Evolutionary conservation across 2,888 invertebrate genomes (phyloP).

Genomic region (Notodromas monacha): DNA sequence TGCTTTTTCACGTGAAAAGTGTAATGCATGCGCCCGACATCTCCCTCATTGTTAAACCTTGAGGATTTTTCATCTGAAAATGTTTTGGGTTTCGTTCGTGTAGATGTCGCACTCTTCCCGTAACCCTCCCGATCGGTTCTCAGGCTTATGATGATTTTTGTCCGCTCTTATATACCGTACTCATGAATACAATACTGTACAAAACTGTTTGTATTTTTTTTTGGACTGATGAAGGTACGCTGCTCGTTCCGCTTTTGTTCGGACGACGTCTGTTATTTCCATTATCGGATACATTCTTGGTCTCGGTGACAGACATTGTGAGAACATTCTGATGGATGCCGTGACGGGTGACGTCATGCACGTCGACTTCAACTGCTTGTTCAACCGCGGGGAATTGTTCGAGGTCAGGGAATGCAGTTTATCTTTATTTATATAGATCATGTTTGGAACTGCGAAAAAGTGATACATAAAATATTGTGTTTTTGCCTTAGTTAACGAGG

Average conservation of each 20-base stretch:
- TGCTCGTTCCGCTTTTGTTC: slow-evolving; percentile 55
- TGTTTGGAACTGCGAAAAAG: not conserved
- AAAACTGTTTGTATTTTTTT: not conserved
- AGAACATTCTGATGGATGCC: slow-evolving; percentile 74
- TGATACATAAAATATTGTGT: not conserved
- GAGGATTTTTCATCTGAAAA: no score
- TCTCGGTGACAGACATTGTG: slow-evolving; percentile 73
- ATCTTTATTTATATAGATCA: slow-evolving; percentile 6
- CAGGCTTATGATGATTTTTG: no score
- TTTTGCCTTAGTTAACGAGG: not conserved
- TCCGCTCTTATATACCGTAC: no score
- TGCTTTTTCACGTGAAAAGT: no score
- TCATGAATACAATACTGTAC: no score
- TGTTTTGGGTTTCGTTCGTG: no score
- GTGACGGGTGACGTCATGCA: slow-evolving; percentile 76
- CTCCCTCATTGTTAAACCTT: no score
- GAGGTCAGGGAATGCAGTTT: no score
- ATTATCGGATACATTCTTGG: slow-evolving; percentile 80
- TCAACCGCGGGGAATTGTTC: slow-evolving; percentile 58
- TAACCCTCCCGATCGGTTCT: no score
- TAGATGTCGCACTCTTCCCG: slow-evolving; percentile 9
- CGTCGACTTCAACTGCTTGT: slow-evolving; percentile 90
- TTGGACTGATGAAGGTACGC: slow-evolving; percentile 31
- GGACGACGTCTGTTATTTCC: slow-evolving; percentile 86
- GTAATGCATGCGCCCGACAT: no score